Conservation (phyloP, 2,888 invertebrate species). For the Lordiphosa fenestrarum region DNA sequence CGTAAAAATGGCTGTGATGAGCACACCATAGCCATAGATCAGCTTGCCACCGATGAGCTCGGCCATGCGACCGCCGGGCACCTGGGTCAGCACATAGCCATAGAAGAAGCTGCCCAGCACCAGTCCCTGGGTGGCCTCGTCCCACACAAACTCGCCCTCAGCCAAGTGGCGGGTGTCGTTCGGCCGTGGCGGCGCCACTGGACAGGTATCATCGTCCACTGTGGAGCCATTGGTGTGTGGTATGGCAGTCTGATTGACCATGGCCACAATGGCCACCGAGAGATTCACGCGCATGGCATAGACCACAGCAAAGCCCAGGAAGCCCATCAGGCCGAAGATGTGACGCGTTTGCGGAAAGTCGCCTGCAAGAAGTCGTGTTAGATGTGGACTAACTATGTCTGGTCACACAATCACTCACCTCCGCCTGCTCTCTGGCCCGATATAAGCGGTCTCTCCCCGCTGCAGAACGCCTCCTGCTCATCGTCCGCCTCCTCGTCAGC, state of each 20-base stretch:
- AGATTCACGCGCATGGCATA: slow-evolving; percentile 95
- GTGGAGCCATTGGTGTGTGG: slow-evolving; percentile 81
- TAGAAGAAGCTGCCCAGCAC: slow-evolving; percentile 92
- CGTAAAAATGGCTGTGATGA: slow-evolving; percentile 91
- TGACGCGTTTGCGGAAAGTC: slow-evolving; percentile 84
- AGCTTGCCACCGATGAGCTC: slow-evolving; percentile 93
- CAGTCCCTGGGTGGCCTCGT: slow-evolving; percentile 88
- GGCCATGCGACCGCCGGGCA: slow-evolving; percentile 90
- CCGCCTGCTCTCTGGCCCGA: slow-evolving; percentile 18
- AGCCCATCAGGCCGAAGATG: slow-evolving; percentile 90
- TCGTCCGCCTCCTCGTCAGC: slow-evolving; percentile 59
- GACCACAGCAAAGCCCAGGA: slow-evolving; percentile 92
- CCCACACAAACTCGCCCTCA: slow-evolving; percentile 88
- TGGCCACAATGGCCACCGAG: slow-evolving; percentile 96
- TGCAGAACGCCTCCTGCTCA: slow-evolving; percentile 59
- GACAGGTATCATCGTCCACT: slow-evolving; percentile 82
- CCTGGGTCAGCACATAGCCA: slow-evolving; percentile 90
- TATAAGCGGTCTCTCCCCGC: slow-evolving; percentile 53
- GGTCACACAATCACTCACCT: slow-evolving; percentile 16
- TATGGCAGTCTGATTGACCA: slow-evolving; percentile 89
- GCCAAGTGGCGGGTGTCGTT: slow-evolving; percentile 64
- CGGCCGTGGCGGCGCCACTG: slow-evolving; percentile 80
- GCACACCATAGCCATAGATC: slow-evolving; percentile 90
- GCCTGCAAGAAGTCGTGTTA: background rate
- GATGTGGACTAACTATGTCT: background rate